Evolutionary conservation across 2,113 vertebrate genomes (phyloP).

Genomic region (Neolamprologus ventralis): DNA sequence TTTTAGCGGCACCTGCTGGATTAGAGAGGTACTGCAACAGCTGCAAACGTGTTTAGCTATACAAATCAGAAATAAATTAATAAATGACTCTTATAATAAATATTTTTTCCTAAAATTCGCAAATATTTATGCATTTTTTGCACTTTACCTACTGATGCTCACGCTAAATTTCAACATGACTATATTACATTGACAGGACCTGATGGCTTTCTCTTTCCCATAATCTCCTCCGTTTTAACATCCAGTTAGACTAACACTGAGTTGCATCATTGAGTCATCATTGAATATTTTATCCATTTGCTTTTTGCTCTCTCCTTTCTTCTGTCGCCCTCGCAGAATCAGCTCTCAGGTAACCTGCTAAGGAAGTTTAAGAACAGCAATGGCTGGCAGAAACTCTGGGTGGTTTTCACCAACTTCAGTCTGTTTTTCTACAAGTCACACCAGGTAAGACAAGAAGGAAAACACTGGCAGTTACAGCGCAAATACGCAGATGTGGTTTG

Average conservation of each 20-base stretch:
- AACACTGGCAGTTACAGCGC: background rate
- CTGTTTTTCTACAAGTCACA: constrained; percentile 99
- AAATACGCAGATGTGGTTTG: background rate
- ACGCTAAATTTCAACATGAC: background rate
- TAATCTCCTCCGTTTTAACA: background rate
- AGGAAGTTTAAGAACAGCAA: constrained; percentile 99
- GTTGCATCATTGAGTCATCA: background rate
- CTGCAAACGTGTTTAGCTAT: background rate
- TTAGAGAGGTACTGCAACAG: constrained; percentile 64
- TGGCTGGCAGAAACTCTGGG: constrained; percentile 99
- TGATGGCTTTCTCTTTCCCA: background rate
- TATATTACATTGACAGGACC: background rate
- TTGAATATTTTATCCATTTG: background rate
- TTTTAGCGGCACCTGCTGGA: constrained; percentile 71
- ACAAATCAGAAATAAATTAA: background rate
- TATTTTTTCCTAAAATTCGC: background rate
- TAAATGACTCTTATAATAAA: background rate
- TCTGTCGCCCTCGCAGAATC: constrained; percentile 77
- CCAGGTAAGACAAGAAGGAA: constrained; percentile 58
- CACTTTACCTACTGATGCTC: background rate
- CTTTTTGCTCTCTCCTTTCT: background rate
- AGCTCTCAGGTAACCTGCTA: constrained; percentile 92
- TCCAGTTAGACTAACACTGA: background rate
- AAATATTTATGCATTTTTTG: background rate
- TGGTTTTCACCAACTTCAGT: constrained; percentile 98